Conservation (phyloP, 1,140 invertebrate genomes). For the Trichomalopsis sarcophagae region DNA sequence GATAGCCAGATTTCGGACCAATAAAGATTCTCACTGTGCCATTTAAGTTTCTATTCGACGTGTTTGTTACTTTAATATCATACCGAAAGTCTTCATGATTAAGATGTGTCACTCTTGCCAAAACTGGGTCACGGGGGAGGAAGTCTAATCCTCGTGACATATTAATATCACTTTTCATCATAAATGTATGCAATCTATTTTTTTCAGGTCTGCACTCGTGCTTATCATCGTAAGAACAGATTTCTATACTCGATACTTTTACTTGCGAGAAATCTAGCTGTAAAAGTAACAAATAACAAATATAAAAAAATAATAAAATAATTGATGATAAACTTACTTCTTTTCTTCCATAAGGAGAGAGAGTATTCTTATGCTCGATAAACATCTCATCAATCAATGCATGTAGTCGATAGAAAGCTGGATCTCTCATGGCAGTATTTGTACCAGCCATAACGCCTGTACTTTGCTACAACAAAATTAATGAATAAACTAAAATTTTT, state of each 20-base stretch:
- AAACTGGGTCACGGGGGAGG: slow-evolving; percentile 80
- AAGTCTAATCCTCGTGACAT: slow-evolving; percentile 86
- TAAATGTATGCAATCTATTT: slow-evolving; percentile 75
- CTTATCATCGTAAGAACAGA: background rate
- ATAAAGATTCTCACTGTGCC: slow-evolving; percentile 86
- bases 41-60: slow-evolving; percentile 71
- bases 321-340: no score
- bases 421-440: slow-evolving; percentile 86
- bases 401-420: slow-evolving; percentile 89
- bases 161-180: slow-evolving; percentile 85
- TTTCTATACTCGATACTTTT: background rate
- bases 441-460: slow-evolving; percentile 65
- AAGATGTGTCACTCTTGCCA: slow-evolving; percentile 83
- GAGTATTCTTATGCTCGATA: slow-evolving; percentile 83
- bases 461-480: background rate
- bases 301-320: no score
- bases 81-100: slow-evolving; percentile 82
- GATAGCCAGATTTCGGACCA: slow-evolving; percentile 82
- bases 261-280: slow-evolving; percentile 77
- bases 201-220: background rate
- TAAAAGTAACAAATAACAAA: slow-evolving; percentile 63
- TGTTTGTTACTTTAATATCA: slow-evolving; percentile 81
- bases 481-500: no score
- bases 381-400: slow-evolving; percentile 86
- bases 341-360: slow-evolving; percentile 69